These are phyloP conservation scores for Brotula barbata DNA, from an alignment of 2,797 vertebrate genomes.

Conservation along the genomic window DNA sequence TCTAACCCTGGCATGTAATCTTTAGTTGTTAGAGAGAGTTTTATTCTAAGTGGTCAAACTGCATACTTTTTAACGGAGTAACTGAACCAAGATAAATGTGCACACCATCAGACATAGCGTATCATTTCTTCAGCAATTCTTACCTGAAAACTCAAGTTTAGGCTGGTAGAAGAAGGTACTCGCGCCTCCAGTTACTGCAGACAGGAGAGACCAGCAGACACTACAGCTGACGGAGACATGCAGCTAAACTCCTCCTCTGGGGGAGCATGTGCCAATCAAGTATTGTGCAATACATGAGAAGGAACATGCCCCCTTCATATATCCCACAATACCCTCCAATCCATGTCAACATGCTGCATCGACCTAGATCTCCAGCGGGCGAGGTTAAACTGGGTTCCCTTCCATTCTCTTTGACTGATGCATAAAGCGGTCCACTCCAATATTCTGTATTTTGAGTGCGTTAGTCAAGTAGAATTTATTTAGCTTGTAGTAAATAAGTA, in stretches of 20 bases:
- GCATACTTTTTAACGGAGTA: background rate
- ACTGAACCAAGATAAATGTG: background rate
- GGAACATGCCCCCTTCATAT: conserved; percentile 18
- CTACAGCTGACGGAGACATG: conserved; percentile 58
- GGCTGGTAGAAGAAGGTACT: conserved; percentile 70
- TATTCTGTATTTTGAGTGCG: background rate
- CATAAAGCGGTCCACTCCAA: background rate
- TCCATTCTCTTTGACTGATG: background rate
- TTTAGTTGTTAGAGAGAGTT: background rate
- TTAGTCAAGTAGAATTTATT: too few relatives aligned
- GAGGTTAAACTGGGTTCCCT: background rate
- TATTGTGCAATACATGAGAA: conserved; percentile 65
- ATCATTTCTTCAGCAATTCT: conserved; percentile 32
- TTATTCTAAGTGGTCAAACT: background rate
- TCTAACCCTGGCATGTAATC: background rate
- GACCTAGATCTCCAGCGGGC: background rate
- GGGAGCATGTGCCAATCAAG: conserved; percentile 59
- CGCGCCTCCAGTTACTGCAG: conserved; percentile 77
- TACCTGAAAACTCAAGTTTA: conserved; percentile 72
- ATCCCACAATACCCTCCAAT: conserved; percentile 45
- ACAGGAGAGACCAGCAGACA: conserved; percentile 72
- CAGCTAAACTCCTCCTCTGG: conserved; percentile 79
- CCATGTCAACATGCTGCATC: conserved; percentile 42
- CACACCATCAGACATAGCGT: background rate
- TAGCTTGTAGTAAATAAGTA: too few relatives aligned